Percentiles rank a stretch among this genome's conserved stretches.
These are phyloP conservation scores for Leptopilina syphax DNA, from an alignment of 2,888 invertebrate species.

Conservation along the genomic window DNA sequence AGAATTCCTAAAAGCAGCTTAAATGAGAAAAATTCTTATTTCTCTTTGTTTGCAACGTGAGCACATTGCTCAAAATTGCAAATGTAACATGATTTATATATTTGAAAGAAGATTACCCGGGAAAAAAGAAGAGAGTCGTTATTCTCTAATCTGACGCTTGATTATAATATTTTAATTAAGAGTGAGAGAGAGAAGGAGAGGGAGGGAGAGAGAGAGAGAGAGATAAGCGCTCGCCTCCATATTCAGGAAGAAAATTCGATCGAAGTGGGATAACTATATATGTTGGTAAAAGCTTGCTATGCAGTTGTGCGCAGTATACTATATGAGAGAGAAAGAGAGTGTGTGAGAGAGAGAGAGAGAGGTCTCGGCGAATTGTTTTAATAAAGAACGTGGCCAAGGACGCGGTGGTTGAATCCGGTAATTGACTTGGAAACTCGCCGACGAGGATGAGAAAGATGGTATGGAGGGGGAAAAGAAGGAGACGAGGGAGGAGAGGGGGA, in stretches of 20 bases:
- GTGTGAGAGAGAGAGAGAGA: conserved; percentile 31
- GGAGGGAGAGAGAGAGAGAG: not conserved
- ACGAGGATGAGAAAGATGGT: conserved; percentile 27
- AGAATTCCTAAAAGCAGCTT: not conserved
- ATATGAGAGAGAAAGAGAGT: too few relatives aligned
- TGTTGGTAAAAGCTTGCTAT: too few relatives aligned
- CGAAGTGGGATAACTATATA: conserved; percentile 26
- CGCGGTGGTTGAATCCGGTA: conserved; percentile 67
- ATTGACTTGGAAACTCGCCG: conserved; percentile 70
- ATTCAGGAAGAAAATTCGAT: conserved; percentile 39
- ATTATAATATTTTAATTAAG: conserved; percentile 40
- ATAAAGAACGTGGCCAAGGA: conserved; percentile 66
- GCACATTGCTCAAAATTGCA: conserved; percentile 18
- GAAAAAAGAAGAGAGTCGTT: conserved; percentile 12
- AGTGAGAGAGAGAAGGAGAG: not conserved
- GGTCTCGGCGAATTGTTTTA: conserved; percentile 67
- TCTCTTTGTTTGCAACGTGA: not conserved
- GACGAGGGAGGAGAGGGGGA: too few relatives aligned
- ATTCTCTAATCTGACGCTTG: conserved; percentile 30
- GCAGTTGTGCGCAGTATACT: too few relatives aligned
- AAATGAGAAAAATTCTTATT: not conserved
- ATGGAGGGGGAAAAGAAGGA: not conserved
- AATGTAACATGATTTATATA: conserved; percentile 25
- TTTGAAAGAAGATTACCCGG: conserved; percentile 10
- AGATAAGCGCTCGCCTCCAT: conserved; percentile 20